These are phyloP conservation scores for Tortricodes alternella DNA, from an alignment of 2,888 invertebrate genomes.

Conservation along the genomic window DNA sequence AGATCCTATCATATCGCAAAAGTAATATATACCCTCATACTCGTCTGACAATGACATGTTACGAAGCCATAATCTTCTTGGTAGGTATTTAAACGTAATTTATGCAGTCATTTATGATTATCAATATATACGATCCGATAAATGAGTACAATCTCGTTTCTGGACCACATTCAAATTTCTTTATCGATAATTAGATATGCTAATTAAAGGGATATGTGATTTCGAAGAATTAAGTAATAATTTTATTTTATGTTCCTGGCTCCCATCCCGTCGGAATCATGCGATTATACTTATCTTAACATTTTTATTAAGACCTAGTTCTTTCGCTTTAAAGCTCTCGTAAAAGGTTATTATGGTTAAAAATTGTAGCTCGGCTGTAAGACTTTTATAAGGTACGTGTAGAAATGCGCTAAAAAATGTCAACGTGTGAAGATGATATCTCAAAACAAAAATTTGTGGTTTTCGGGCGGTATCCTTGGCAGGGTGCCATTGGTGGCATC, in stretches of 20 bases:
- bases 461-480: constrained; percentile 46
- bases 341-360: not conserved
- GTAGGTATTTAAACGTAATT: constrained; percentile 4
- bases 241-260: constrained; percentile 6
- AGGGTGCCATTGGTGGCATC: constrained; percentile 45
- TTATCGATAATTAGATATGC: constrained; percentile 31
- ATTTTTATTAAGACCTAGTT: not conserved
- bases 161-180: constrained; percentile 39
- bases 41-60: constrained; percentile 47
- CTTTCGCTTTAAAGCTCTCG: not conserved
- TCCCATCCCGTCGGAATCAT: not conserved
- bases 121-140: constrained; percentile 8
- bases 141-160: constrained; percentile 40
- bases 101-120: constrained; percentile 6
- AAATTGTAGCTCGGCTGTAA: too few species aligned
- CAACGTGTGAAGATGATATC: constrained; percentile 46
- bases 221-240: constrained; percentile 14
- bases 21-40: constrained; percentile 44
- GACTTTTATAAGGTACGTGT: not conserved
- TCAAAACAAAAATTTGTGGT: constrained; percentile 41
- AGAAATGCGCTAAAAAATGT: constrained; percentile 2
- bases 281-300: not conserved
- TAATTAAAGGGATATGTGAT: constrained; percentile 21
- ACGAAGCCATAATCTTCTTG: constrained; percentile 17
- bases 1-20: constrained; percentile 47